Conservation (phyloP, 2,113 vertebrate genomes). For the Marmota monax region DNA sequence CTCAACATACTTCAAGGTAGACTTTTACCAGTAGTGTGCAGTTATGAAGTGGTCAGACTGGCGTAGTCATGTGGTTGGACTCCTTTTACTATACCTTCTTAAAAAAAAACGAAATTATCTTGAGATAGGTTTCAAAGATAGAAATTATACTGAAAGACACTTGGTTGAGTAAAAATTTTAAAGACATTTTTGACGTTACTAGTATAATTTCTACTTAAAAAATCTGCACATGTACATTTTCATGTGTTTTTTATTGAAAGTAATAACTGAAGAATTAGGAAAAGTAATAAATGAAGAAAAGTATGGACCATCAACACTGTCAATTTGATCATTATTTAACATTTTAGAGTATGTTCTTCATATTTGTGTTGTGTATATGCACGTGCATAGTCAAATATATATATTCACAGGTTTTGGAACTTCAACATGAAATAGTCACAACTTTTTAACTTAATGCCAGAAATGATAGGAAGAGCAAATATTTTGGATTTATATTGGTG, state of each 20-base stretch:
- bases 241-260: slow-evolving; percentile 6
- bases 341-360: not conserved
- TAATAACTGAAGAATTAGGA: not conserved
- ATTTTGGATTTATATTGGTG: not conserved
- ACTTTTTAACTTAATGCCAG: not conserved
- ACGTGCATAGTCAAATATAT: not conserved
- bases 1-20: not conserved
- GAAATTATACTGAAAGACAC: not conserved
- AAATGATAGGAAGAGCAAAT: not conserved
- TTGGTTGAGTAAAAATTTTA: not conserved
- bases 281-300: not conserved
- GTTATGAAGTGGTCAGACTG: not conserved
- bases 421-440: not conserved
- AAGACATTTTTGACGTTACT: not conserved
- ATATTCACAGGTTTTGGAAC: not conserved
- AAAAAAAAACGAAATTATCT: not conserved
- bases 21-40: not conserved
- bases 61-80: not conserved
- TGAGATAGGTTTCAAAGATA: not conserved
- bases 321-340: not conserved
- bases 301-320: not conserved
- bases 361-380: not conserved
- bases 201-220: not conserved
- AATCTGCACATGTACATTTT: not conserved
- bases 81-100: not conserved